Base-by-base conservation (phyloP, 2,797 vertebrate species). In the Gallinago nigripennis region DNA sequence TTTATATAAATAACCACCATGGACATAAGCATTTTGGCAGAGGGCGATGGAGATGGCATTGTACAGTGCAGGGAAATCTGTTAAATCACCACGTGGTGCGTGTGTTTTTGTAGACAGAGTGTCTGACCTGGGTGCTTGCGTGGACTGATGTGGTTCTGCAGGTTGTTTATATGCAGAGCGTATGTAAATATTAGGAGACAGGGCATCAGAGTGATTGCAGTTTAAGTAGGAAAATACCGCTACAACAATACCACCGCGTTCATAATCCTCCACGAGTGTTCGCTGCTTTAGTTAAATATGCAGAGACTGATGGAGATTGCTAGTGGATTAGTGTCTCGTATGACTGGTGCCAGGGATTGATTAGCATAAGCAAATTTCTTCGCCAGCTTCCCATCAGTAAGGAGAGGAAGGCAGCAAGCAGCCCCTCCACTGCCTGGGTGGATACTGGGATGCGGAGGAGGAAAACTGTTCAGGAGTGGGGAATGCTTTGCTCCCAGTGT, bases 361-460 rank as follows among this genome's bases (percentile, higher is more conserved):
- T 97, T 94, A 97, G 88, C 95, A 96, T 96, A 95, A 96, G 86
- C 92, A 95, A 95, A 94, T 96, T 95, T 82, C 68, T 94, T 80
- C 61, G 72, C 31, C 54, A 61, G 65, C 81, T 75, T 85, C 54
- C 37, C 50, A 51, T 71, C 54, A 87, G 28, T 5, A 16, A 79
- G 71, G 56, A 82, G 30, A 43, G 71, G 54, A 81, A 69, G 41
- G 46, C 41, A 93, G 61, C 64, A 69, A 85, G 70, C 33, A 11
- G 54, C 46, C 46, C 69, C 48, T 90, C 65, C 2, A 0, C 56
- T 82, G 70, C 43, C 37, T 68, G 30, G 21, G 39, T 27, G 12
- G 31, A 12, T 45, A 18, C 37, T n/a, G 16, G 63, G 80, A 27
- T 86, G 51, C 39, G 10, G 6, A 43, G 21, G 66, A 60, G 51